Evolutionary conservation across 1,140 invertebrate genomes (phyloP).

Genomic region (Euglossa dilemma): DNA sequence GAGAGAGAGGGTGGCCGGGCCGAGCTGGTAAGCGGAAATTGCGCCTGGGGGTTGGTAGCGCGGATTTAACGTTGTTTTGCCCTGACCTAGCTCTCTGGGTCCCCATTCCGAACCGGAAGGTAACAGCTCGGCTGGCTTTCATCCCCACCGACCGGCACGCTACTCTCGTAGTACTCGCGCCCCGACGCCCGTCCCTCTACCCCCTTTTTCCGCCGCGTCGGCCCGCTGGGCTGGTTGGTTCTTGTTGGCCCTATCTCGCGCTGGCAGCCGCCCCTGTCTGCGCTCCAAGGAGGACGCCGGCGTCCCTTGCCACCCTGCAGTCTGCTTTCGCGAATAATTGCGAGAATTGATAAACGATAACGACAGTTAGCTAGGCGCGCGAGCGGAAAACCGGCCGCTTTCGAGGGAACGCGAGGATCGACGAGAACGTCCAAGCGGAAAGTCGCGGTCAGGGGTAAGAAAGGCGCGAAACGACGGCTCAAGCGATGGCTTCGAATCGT

Average conservation of each 20-base stretch:
- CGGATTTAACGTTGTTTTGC: slow-evolving; percentile 70
- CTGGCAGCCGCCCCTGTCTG: slow-evolving; percentile 24
- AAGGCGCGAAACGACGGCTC: no score
- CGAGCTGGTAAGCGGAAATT: slow-evolving; percentile 64
- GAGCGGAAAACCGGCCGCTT: neutral
- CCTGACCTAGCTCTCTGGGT: slow-evolving; percentile 69
- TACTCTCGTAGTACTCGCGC: slow-evolving; percentile 41
- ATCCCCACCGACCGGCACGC: slow-evolving; percentile 49
- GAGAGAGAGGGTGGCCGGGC: neutral
- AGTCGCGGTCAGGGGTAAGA: no score
- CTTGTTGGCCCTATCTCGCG: slow-evolving; percentile 47
- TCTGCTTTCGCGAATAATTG: slow-evolving; percentile 24
- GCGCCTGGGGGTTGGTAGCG: slow-evolving; percentile 65
- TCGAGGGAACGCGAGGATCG: neutral
- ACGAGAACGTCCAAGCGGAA: no score
- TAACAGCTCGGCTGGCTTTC: slow-evolving; percentile 64
- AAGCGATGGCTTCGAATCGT: neutral
- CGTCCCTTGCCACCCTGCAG: neutral
- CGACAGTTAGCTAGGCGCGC: neutral
- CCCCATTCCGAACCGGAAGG: slow-evolving; percentile 67
- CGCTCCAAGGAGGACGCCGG: slow-evolving; percentile 10
- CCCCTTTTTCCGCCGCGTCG: slow-evolving; percentile 17
- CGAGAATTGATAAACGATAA: slow-evolving; percentile 32
- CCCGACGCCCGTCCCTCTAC: neutral
- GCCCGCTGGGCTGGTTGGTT: slow-evolving; percentile 1